Evolutionary conservation across 2,797 vertebrate species (phyloP), one percentile per base, ranked within the genome.

Genomic region (Notolabrus celidotus): DNA sequence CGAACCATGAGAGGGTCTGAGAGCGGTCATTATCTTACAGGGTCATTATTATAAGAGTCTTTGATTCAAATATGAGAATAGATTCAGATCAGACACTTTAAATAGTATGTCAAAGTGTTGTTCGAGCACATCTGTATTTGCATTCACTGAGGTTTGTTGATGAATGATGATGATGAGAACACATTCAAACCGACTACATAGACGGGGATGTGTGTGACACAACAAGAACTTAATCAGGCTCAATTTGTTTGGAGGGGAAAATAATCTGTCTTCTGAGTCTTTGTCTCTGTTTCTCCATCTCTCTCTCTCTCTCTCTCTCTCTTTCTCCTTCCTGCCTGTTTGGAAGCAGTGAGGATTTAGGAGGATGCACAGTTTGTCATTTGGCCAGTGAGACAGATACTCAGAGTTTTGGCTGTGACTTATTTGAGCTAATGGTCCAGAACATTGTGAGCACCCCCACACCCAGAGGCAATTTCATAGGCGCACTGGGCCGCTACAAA

Each of bases 381-480:
- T 88, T 88, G 91, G 88, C 86, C 87, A 83, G 84, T 88, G 90
- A 93, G 92, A 93, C 90, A 92, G 92, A 92, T 91, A 94, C 91
- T 94, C 91, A 93, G 91, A 94, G 90, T 94, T 94, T 91, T 91
- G 86, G 89, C 89, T 91, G 91, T 94, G 93, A 94, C 94, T 95
- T 95, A 94, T 94, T 94, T 94, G 94, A 94, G 93, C 94, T 95
- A 95, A 94, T 94, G 94, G 94, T 95, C 92, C 93, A 95, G 94
- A 95, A 95, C 94, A 94, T 94, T 94, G 92, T 93, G 93, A 93
- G 93, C 88, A 93, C 93, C 92, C 87, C 90, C 92, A 90, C 91
- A 91, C 91, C 94, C 92, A 92, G 92, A 93, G 93, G 93, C 93
- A 94, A 94, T 95, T 93, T 93, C 90, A 68, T 90, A 82, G 90